Evolutionary conservation across 2,888 invertebrate species (phyloP).

Genomic region (Pecten maximus): DNA sequence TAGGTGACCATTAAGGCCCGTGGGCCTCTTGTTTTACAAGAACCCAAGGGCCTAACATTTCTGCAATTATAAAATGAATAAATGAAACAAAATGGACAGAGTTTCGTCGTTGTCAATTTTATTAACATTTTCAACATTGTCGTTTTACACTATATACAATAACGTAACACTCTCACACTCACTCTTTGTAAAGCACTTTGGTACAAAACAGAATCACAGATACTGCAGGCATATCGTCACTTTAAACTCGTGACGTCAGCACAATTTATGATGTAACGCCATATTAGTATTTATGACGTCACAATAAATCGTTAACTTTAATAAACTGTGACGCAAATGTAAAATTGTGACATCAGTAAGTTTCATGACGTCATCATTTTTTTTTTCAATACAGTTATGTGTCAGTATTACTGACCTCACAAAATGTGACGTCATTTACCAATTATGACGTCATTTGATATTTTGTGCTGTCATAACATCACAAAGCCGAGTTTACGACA

Average conservation of each 20-base stretch:
- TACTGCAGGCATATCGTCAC: slow-evolving; percentile 2
- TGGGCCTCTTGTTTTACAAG: too few species aligned
- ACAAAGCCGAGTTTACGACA: slow-evolving; percentile 20
- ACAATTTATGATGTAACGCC: neutral
- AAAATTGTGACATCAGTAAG: neutral
- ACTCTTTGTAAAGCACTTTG: neutral
- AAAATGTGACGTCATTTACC: neutral
- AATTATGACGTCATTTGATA: neutral
- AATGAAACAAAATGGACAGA: neutral
- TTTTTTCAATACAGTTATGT: neutral
- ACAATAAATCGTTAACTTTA: neutral
- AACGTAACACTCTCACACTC: slow-evolving; percentile 16
- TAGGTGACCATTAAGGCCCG: too few species aligned
- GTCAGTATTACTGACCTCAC: neutral
- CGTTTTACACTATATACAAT: neutral
- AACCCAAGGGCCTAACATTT: too few species aligned
- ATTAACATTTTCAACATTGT: slow-evolving; percentile 1
- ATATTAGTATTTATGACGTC: neutral
- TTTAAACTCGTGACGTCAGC: neutral
- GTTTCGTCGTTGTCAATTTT: slow-evolving; percentile 9
- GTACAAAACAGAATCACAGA: slow-evolving; percentile 21
- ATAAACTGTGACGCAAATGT: neutral
- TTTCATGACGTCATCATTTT: neutral
- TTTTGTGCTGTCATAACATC: neutral
- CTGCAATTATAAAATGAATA: too few species aligned